A percentile compares a stretch with the other conserved stretches of the same genome.
These are phyloP conservation scores for Rachycentron canadum DNA, from an alignment of 2,797 vertebrate species.

Conservation along the genomic window DNA sequence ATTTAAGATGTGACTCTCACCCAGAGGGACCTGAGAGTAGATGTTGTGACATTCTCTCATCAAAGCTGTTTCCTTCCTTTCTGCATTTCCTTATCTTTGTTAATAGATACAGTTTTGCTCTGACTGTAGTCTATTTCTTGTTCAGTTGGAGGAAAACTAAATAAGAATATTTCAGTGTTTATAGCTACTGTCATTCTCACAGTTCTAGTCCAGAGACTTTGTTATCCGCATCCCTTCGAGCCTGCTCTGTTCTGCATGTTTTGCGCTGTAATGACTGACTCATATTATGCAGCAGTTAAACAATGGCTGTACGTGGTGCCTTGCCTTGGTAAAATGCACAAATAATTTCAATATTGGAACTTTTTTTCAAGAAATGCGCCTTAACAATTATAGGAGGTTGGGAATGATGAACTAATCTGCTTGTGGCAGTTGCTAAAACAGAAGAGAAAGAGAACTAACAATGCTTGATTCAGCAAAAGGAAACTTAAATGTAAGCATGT, in stretches of 20 bases:
- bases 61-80: slow-evolving; percentile 58
- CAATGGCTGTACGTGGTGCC: slow-evolving; percentile 75
- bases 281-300: slow-evolving; percentile 54
- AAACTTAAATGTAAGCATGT: slow-evolving; percentile 59
- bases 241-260: slow-evolving; percentile 73
- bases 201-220: slow-evolving; percentile 45
- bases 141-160: slow-evolving; percentile 25
- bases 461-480: slow-evolving; percentile 42
- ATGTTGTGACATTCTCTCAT: slow-evolving; percentile 74
- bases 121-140: slow-evolving; percentile 29
- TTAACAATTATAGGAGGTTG: slow-evolving; percentile 36
- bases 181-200: slow-evolving; percentile 57
- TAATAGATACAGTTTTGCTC: slow-evolving; percentile 37
- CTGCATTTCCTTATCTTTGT: slow-evolving; percentile 36
- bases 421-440: slow-evolving; percentile 38
- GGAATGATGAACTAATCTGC: slow-evolving; percentile 37
- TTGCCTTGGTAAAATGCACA: slow-evolving; percentile 80
- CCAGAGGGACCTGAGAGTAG: slow-evolving; percentile 76
- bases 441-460: slow-evolving; percentile 26
- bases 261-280: slow-evolving; percentile 61
- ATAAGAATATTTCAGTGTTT: slow-evolving; percentile 44
- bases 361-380: slow-evolving; percentile 36
- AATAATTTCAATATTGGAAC: slow-evolving; percentile 65
- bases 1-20: slow-evolving; percentile 53
- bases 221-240: slow-evolving; percentile 74